Conservation (phyloP, 1,140 invertebrate genomes). For the Pseudomyrmex sp. region DNA sequence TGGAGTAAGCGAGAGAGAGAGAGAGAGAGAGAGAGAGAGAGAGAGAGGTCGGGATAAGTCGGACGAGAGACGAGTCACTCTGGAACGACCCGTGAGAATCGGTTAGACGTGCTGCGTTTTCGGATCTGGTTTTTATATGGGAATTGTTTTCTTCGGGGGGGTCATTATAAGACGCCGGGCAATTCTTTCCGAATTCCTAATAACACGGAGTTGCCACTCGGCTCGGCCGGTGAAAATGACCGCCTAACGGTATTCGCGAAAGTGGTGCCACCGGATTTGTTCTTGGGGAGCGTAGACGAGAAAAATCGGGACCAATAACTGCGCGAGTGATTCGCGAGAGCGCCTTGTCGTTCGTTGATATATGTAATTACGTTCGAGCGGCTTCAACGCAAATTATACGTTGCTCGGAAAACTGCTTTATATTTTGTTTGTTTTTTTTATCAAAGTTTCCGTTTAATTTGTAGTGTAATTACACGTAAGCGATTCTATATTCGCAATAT, state of each 20-base stretch:
- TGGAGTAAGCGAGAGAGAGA: slow-evolving; percentile 12
- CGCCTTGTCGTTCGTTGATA: slow-evolving; percentile 39
- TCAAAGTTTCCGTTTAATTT: slow-evolving; percentile 40
- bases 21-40: too few relatives aligned
- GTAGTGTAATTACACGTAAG: slow-evolving; percentile 30
- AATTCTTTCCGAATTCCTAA: slow-evolving; percentile 54
- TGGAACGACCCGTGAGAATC: slow-evolving; percentile 69
- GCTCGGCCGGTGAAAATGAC: slow-evolving; percentile 9
- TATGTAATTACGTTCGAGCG: slow-evolving; percentile 38
- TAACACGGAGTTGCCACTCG: slow-evolving; percentile 39
- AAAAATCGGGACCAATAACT: slow-evolving; percentile 17
- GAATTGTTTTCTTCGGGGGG: slow-evolving; percentile 33
- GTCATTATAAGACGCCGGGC: slow-evolving; percentile 48
- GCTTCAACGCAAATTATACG: slow-evolving; percentile 38
- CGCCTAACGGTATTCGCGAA: slow-evolving; percentile 45
- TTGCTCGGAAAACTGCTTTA: slow-evolving; percentile 34
- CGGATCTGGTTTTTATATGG: slow-evolving; percentile 8
- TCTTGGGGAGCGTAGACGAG: slow-evolving; percentile 1
- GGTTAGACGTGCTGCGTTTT: slow-evolving; percentile 29
- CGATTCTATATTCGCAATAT: slow-evolving; percentile 2
- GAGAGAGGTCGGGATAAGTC: too few relatives aligned
- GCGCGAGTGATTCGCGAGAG: slow-evolving; percentile 28
- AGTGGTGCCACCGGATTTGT: slow-evolving; percentile 48
- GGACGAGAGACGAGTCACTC: slow-evolving; percentile 52
- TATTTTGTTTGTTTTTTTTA: not conserved